These are phyloP conservation scores for Champsocephalus gunnari DNA, from an alignment of 2,797 vertebrate species.

Conservation along the genomic window DNA sequence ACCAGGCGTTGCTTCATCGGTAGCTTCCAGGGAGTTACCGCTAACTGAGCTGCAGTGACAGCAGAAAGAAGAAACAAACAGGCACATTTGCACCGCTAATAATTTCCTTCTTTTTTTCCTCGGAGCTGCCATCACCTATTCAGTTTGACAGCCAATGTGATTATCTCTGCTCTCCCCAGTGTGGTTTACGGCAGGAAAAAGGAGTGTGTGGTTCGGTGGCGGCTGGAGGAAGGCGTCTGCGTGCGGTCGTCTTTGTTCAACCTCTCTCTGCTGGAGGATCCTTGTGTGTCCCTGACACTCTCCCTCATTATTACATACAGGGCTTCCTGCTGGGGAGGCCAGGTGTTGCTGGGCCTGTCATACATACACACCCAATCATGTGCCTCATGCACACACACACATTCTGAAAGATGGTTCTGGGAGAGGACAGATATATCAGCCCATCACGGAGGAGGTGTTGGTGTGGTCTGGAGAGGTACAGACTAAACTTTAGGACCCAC, in stretches of 20 bases:
- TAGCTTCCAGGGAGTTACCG: conserved; percentile 53
- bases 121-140: conserved; percentile 62
- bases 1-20: conserved; percentile 62
- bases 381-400: conserved; percentile 12
- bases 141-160: conserved; percentile 70
- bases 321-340: conserved; percentile 64
- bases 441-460: conserved; percentile 46
- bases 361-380: conserved; percentile 36
- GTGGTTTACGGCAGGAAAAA: conserved; percentile 31
- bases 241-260: conserved; percentile 20
- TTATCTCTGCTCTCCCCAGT: conserved; percentile 52
- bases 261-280: conserved; percentile 39
- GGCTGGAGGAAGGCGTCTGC: conserved; percentile 17
- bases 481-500: conserved; percentile 37
- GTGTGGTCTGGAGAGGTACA: conserved; percentile 32
- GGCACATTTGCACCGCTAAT: conserved; percentile 62
- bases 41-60: conserved; percentile 54
- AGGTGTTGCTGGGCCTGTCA: conserved; percentile 72
- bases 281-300: conserved; percentile 67
- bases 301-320: conserved; percentile 75
- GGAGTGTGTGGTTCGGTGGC: conserved; percentile 7
- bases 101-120: conserved; percentile 10
- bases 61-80: conserved; percentile 69
- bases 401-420: background rate
- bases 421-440: conserved; percentile 54